phyloP scores from a whole-genome alignment of 2,888 invertebrate species.

The Ormyrus labotus region DNA sequence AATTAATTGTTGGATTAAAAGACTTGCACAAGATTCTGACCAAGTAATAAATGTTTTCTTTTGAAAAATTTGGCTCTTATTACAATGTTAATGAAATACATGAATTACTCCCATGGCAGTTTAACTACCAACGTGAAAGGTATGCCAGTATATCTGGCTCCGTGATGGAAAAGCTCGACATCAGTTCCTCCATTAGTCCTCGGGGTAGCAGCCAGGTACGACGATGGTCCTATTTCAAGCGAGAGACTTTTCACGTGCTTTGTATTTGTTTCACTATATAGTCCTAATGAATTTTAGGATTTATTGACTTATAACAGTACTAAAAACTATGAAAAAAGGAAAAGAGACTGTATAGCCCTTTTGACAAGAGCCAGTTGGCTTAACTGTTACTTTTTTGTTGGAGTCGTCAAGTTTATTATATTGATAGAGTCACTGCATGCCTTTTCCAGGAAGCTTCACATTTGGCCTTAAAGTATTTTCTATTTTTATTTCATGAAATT shows the following conservation, averaged over 20 bases:
- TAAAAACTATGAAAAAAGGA: conserved; percentile 44
- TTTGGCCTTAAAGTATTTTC: conserved; percentile 35
- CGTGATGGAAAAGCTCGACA: conserved; percentile 87
- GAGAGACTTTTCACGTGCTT: conserved; percentile 47
- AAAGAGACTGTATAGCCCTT: conserved; percentile 28
- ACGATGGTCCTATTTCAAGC: conserved; percentile 52
- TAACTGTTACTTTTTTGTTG: conserved; percentile 27
- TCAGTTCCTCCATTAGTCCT: conserved; percentile 86
- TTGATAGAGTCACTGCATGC: conserved; percentile 49
- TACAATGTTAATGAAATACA: conserved; percentile 44
- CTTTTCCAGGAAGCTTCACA: conserved; percentile 42
- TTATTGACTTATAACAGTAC: conserved; percentile 36
- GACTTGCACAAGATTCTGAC: no score
- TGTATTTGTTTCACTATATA: conserved; percentile 41
- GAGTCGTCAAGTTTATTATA: conserved; percentile 26
- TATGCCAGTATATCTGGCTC: conserved; percentile 89
- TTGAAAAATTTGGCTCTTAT: conserved; percentile 15
- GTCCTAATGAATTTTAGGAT: conserved; percentile 38
- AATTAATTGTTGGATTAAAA: no score
- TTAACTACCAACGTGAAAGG: conserved; percentile 87
- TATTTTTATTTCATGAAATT: conserved; percentile 15
- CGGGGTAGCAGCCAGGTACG: conserved; percentile 86
- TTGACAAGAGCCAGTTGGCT: conserved; percentile 32
- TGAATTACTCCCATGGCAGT: conserved; percentile 77
- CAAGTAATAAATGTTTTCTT: no score